Conservation (phyloP, 2,113 vertebrate genomes). For the Aplodontia rufa region DNA sequence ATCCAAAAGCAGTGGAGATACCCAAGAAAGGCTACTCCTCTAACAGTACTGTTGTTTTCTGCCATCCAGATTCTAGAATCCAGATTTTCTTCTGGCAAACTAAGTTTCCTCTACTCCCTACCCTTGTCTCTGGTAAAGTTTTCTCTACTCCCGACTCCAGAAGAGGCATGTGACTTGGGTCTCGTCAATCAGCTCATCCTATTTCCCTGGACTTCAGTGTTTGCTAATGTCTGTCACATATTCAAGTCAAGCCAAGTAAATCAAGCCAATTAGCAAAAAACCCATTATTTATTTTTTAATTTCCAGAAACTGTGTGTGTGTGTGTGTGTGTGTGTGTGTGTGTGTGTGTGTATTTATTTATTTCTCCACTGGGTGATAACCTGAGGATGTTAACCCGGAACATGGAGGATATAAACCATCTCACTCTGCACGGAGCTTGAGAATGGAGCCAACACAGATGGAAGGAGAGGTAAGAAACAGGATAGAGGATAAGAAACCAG, state of each 20-base stretch:
- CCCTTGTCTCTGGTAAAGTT: neutral
- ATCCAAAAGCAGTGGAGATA: neutral
- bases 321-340: no score
- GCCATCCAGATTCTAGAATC: neutral
- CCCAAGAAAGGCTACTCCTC: neutral
- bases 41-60: neutral
- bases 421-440: neutral
- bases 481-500: neutral
- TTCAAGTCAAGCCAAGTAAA: neutral
- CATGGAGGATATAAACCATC: neutral
- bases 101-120: neutral
- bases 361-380: constrained; percentile 12
- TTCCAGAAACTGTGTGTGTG: no score
- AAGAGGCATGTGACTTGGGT: neutral
- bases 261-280: neutral
- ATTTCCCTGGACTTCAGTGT: neutral
- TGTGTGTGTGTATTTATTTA: neutral
- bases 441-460: neutral
- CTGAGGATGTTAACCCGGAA: neutral
- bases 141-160: neutral
- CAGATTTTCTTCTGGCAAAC: neutral
- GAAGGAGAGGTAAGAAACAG: neutral
- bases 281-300: neutral
- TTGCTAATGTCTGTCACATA: neutral
- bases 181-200: neutral